Conservation (phyloP, 2,113 vertebrate genomes). For the Bufo gargarizans region DNA sequence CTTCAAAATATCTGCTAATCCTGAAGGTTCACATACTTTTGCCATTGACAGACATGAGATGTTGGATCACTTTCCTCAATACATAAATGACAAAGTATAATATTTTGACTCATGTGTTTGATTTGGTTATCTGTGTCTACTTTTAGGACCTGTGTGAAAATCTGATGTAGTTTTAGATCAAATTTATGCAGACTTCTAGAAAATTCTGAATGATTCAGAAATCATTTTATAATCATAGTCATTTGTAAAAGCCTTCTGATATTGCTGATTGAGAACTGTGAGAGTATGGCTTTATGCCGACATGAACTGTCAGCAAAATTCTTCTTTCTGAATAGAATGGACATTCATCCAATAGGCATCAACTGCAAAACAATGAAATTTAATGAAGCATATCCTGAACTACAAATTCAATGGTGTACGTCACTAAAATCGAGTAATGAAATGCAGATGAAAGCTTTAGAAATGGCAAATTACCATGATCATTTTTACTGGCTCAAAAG, state of each 20-base stretch:
- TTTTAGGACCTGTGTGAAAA: too few relatives aligned
- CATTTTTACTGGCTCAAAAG: slow-evolving; percentile 24
- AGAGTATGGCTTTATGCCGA: background rate
- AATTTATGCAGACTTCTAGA: too few relatives aligned
- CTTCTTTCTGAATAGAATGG: slow-evolving; percentile 10
- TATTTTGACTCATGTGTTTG: too few relatives aligned
- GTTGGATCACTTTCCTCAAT: too few relatives aligned
- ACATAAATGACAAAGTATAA: too few relatives aligned
- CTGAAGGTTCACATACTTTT: too few relatives aligned
- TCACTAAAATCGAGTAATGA: slow-evolving; percentile 44
- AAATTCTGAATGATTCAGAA: too few relatives aligned
- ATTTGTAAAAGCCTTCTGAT: background rate
- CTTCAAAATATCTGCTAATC: too few relatives aligned
- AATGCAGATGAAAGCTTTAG: slow-evolving; percentile 51
- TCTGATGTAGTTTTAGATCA: too few relatives aligned
- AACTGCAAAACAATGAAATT: slow-evolving; percentile 42
- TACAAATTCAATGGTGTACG: slow-evolving; percentile 28
- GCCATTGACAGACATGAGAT: too few relatives aligned
- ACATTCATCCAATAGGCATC: slow-evolving; percentile 13
- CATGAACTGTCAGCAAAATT: background rate
- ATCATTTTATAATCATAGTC: too few relatives aligned
- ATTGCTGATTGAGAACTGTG: background rate
- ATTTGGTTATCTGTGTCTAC: too few relatives aligned
- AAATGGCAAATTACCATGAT: slow-evolving; percentile 51
- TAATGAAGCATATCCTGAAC: slow-evolving; percentile 44